Conservation (phyloP, 2,888 invertebrate species). For the Drosophila formosana region DNA sequence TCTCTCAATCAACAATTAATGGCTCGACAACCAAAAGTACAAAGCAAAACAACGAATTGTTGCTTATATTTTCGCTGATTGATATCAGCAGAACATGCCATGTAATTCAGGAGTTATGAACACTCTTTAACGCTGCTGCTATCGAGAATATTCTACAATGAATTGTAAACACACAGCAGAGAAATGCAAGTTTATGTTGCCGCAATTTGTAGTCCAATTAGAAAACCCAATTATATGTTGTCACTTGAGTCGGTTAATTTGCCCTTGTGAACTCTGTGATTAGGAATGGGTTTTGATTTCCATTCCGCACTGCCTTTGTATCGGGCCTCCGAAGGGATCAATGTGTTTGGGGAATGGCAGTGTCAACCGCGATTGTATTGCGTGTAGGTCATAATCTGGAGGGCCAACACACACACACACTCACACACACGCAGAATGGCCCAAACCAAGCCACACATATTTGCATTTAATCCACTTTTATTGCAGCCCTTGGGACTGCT, state of each 20-base stretch:
- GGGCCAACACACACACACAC: constrained; percentile 2
- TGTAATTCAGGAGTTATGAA: background rate
- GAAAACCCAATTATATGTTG: background rate
- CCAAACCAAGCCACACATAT: constrained; percentile 58
- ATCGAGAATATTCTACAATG: too few relatives aligned
- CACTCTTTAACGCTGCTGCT: too few relatives aligned
- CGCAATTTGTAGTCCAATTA: background rate
- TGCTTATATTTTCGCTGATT: background rate
- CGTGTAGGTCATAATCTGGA: constrained; percentile 23
- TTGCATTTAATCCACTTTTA: constrained; percentile 78
- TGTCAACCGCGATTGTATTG: constrained; percentile 26
- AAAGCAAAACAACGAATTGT: too few relatives aligned
- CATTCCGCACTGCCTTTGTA: constrained; percentile 18
- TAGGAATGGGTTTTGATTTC: constrained; percentile 58
- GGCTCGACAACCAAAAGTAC: too few relatives aligned
- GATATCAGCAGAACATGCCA: background rate
- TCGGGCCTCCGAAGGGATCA: constrained; percentile 47
- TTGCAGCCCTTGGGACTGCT: constrained; percentile 45
- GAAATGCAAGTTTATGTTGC: too few relatives aligned
- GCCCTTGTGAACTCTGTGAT: constrained; percentile 49
- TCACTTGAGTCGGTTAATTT: background rate
- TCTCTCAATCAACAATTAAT: too few relatives aligned
- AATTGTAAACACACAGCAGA: too few relatives aligned
- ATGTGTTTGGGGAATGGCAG: constrained; percentile 35
- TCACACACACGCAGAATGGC: constrained; percentile 5